Evolutionary conservation across 2,888 invertebrate species (phyloP), one percentile per base, ranked within the genome.

Genomic region (Drosophila nigritarsus): DNA sequence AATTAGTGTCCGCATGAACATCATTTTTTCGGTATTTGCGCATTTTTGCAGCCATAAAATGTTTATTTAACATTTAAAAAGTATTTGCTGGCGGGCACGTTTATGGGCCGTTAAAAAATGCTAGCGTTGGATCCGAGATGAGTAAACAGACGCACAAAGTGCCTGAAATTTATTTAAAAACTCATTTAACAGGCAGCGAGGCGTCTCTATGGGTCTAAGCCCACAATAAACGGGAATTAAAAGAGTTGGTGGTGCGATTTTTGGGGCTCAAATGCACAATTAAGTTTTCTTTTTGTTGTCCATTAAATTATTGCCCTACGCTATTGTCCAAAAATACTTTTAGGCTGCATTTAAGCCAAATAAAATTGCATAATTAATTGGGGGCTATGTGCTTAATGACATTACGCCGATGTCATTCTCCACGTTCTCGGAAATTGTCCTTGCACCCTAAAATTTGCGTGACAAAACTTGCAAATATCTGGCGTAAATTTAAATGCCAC

Each of bases 11-110:
- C 30, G 58, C 3, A 54, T 32, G 53, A 54, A 66, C 78, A 80
- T 68, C 65, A 62, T 75, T 87, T 89, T 62, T 74, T 76, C 82
- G 77, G 51, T 70, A 80, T 87, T 89, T 80, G 77, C 88, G 67
- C 73, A 80, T 85, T 87, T 69, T 53, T 51, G 54, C 65, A 63
- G 75, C 70, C 77, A 65, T 87, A 86, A 90, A 87, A 87, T 87
- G 89, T 88, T 90, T 90, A 90, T 87, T 90, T 81, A 75, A 77
- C 87, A 81, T 90, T 87, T 90, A 89, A 87, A 89, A 87, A 73
- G 88, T 82, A 71, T 87, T 83, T 83, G 77, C 85, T 62, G 51
- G 73, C 42, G 74, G 75, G 65, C 81, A 87, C 82, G 82, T 87
- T 89, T 87, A 89, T 89, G 82, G 90, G 76, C 82, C 75, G 78